Evolutionary conservation across 1,140 invertebrate genomes (phyloP).

Genomic region (Paracyclopina nana): DNA sequence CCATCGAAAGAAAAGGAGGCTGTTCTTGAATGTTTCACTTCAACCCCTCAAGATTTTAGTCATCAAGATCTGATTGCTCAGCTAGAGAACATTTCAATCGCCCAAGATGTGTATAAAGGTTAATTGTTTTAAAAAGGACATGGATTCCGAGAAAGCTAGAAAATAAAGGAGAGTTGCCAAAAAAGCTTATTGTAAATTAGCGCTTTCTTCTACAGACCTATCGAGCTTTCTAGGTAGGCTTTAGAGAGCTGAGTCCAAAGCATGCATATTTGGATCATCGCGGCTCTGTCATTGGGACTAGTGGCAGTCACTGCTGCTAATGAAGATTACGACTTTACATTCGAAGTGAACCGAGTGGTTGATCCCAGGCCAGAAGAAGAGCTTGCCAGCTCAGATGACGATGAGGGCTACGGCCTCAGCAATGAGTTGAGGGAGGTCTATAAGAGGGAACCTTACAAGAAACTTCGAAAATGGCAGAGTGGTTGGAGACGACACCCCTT

Average conservation of each 20-base stretch:
- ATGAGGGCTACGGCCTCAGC: not conserved
- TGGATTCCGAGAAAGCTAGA: too few relatives aligned
- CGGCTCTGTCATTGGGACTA: too few relatives aligned
- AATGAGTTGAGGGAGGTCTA: not conserved
- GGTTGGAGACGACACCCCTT: conserved; percentile 6
- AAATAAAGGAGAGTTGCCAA: too few relatives aligned
- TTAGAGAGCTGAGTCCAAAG: too few relatives aligned
- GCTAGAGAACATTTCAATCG: conserved; percentile 54
- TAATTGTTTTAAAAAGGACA: too few relatives aligned
- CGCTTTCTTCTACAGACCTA: too few relatives aligned
- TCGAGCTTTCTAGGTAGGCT: too few relatives aligned
- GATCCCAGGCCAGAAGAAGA: not conserved
- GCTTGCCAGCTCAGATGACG: not conserved
- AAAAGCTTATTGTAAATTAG: too few relatives aligned
- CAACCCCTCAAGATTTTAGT: conserved; percentile 49
- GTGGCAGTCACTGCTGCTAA: not conserved
- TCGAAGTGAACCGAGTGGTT: not conserved
- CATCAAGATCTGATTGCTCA: conserved; percentile 60
- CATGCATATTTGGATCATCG: too few relatives aligned
- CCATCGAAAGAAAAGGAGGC: conserved; percentile 38
- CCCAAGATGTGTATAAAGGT: too few relatives aligned
- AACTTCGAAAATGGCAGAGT: not conserved
- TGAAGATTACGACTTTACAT: not conserved
- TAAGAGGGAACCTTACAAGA: not conserved
- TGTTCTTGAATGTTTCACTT: conserved; percentile 47